phyloP scores from a whole-genome alignment of 2,888 invertebrate genomes.

The Timema podura region DNA sequence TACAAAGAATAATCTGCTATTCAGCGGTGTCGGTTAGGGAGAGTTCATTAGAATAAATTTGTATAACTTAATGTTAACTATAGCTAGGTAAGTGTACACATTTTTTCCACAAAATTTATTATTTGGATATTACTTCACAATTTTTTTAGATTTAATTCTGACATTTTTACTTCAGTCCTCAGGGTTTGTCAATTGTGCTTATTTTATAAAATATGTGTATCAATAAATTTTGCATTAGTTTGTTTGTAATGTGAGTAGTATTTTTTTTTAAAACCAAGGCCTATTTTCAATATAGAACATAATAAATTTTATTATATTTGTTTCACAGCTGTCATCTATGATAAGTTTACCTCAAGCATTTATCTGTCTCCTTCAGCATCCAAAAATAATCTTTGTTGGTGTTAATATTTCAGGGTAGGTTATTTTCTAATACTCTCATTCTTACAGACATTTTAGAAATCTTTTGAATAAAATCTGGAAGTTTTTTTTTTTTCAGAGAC shows the following conservation, averaged over 20 bases:
- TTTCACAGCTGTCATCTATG: conserved; percentile 36
- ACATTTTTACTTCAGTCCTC: too few species aligned
- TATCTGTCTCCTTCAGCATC: conserved; percentile 51
- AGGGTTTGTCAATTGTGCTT: too few species aligned
- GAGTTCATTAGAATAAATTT: too few species aligned
- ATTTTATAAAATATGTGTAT: not conserved
- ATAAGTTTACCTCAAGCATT: conserved; percentile 55
- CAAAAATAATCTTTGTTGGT: conserved; percentile 56
- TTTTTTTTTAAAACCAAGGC: not conserved
- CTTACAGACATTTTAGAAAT: conserved; percentile 17
- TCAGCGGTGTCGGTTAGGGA: too few species aligned
- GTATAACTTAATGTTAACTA: too few species aligned
- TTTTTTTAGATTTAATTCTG: too few species aligned
- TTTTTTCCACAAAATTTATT: too few species aligned
- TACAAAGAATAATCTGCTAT: too few species aligned
- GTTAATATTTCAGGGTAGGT: conserved; percentile 60
- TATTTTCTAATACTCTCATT: conserved; percentile 16
- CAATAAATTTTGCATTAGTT: not conserved
- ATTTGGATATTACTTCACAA: too few species aligned
- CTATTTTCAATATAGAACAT: not conserved
- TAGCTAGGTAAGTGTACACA: too few species aligned
- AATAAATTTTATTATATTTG: conserved; percentile 5
- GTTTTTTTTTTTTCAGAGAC: conserved; percentile 48
- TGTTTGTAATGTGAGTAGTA: not conserved
- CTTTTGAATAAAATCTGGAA: conserved; percentile 15